These are phyloP conservation scores for Telmatherina bonti DNA, from an alignment of 2,797 vertebrate genomes.

Conservation along the genomic window DNA sequence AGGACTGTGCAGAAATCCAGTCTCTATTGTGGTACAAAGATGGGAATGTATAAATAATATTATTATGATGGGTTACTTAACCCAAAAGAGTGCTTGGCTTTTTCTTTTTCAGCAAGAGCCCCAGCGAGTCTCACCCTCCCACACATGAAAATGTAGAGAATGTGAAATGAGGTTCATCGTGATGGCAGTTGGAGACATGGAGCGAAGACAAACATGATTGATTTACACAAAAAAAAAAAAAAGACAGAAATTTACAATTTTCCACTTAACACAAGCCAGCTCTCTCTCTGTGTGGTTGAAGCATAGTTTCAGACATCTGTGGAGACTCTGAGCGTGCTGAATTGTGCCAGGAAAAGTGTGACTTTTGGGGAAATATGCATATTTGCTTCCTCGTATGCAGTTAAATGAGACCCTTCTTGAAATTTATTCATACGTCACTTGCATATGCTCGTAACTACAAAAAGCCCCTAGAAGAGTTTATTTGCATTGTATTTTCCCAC, in stretches of 20 bases:
- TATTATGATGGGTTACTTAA: conserved; percentile 72
- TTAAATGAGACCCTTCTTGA: conserved; percentile 1
- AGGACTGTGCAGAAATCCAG: conserved; percentile 38
- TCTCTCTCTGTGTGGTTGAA: conserved; percentile 55
- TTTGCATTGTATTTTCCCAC: too few species aligned
- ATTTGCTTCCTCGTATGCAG: conserved; percentile 1
- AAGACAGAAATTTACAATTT: conserved; percentile 71
- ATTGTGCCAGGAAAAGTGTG: conserved; percentile 11
- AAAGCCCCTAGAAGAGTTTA: too few species aligned
- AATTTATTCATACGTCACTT: too few species aligned
- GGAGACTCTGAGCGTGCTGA: conserved; percentile 20
- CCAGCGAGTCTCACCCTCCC: conserved; percentile 64
- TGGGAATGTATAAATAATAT: conserved; percentile 74
- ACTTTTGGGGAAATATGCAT: conserved; percentile 1
- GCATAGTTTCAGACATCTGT: conserved; percentile 31
- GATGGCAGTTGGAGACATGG: conserved; percentile 69
- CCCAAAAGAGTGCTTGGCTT: conserved; percentile 58
- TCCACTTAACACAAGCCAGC: conserved; percentile 75
- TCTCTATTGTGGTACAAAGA: conserved; percentile 58
- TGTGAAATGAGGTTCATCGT: conserved; percentile 74
- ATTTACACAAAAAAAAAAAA: conserved; percentile 54
- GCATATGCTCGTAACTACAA: too few species aligned
- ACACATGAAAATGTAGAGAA: conserved; percentile 79
- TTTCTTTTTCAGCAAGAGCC: conserved; percentile 56
- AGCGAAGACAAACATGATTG: conserved; percentile 76